Evolutionary conservation across 2,113 vertebrate genomes (phyloP).

Genomic region (Emydura subglobosa): DNA sequence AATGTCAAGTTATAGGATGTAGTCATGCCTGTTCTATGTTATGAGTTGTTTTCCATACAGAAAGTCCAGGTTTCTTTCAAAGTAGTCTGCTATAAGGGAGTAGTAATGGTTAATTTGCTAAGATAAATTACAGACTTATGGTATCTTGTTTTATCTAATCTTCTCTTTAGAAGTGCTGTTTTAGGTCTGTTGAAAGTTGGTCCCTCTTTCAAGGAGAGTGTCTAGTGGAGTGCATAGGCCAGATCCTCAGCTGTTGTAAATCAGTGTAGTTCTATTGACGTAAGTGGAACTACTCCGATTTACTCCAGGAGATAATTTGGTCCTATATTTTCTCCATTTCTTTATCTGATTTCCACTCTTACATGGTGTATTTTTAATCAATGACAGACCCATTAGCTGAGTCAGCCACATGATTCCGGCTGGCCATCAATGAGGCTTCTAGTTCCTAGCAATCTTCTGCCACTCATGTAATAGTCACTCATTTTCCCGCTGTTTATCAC

Average conservation of each 20-base stretch:
- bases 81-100: neutral
- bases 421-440: neutral
- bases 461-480: neutral
- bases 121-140: neutral
- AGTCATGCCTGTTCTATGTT: neutral
- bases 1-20: neutral
- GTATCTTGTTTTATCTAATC: neutral
- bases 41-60: neutral
- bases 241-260: neutral
- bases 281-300: neutral
- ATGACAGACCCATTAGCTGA: too few relatives aligned
- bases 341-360: neutral
- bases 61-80: fast-evolving
- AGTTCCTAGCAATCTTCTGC: fast-evolving
- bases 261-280: neutral
- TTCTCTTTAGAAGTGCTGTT: neutral
- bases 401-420: neutral
- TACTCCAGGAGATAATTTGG: neutral
- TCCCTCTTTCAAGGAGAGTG: neutral
- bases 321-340: neutral
- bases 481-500: neutral
- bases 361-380: neutral
- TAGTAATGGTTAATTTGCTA: neutral
- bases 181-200: neutral
- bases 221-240: neutral